Conservation (phyloP, 2,797 vertebrate genomes). For the Artibeus lituratus region DNA sequence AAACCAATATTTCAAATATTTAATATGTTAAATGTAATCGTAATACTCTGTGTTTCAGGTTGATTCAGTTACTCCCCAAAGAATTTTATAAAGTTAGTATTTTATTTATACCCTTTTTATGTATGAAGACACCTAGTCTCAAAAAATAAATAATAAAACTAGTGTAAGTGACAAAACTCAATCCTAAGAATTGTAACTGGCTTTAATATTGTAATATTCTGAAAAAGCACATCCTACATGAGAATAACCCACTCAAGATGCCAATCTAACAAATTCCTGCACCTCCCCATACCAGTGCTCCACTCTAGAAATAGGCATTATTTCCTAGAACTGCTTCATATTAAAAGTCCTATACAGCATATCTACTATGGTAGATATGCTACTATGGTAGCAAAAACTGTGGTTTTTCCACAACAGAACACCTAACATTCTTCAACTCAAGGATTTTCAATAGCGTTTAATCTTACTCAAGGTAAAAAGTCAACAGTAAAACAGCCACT, state of each 20-base stretch:
- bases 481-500: background rate
- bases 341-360: background rate
- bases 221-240: rapidly evolving
- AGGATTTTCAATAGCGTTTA: background rate
- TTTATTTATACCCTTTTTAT: background rate
- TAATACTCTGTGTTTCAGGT: background rate
- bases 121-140: background rate
- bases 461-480: background rate
- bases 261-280: background rate
- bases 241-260: background rate
- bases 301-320: background rate
- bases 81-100: background rate
- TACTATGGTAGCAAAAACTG: too few species aligned
- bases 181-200: background rate
- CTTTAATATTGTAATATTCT: background rate
- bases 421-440: background rate
- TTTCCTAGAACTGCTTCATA: background rate
- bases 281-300: background rate
- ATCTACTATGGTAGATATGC: rapidly evolving
- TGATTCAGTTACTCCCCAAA: background rate
- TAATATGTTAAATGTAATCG: background rate
- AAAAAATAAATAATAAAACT: background rate
- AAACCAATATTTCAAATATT: background rate
- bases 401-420: background rate
- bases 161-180: background rate